phyloP scores from a whole-genome alignment of 2,797 vertebrate species.

The Mus spretus region DNA sequence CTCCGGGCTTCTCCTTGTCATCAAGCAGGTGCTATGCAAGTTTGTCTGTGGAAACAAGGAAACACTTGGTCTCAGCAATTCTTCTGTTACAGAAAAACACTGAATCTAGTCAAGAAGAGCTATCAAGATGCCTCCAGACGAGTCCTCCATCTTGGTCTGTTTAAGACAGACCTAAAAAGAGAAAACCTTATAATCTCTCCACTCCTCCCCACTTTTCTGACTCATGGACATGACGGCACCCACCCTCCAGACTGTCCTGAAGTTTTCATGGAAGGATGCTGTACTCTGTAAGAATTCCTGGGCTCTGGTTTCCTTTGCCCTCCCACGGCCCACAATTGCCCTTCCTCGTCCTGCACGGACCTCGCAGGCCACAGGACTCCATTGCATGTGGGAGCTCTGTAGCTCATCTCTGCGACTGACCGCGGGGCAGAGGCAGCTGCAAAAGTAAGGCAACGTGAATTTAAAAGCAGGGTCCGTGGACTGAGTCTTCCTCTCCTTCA shows the following conservation, averaged over 20 bases:
- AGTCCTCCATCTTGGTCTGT: neutral
- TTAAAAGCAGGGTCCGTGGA: too few relatives aligned
- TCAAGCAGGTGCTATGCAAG: fast-evolving
- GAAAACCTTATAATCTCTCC: neutral
- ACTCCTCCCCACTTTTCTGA: neutral
- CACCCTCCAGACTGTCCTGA: neutral
- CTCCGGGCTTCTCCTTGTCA: neutral
- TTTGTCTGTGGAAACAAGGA: neutral
- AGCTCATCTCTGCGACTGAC: too few relatives aligned
- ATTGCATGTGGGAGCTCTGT: fast-evolving
- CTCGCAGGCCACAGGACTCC: neutral
- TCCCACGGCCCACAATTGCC: neutral
- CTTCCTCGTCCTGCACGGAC: too few relatives aligned
- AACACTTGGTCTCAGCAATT: too few relatives aligned
- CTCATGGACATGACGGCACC: fast-evolving
- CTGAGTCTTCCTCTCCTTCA: neutral
- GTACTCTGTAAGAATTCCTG: neutral
- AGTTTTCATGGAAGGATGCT: neutral
- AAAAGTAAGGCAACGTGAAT: neutral
- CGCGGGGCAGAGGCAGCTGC: too few relatives aligned
- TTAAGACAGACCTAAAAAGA: neutral
- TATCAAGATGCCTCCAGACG: neutral
- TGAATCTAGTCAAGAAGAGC: neutral
- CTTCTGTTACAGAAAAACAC: too few relatives aligned
- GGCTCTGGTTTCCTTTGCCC: neutral